Evolutionary conservation across 2,888 invertebrate genomes (phyloP).

Genomic region (Clivina fossor): DNA sequence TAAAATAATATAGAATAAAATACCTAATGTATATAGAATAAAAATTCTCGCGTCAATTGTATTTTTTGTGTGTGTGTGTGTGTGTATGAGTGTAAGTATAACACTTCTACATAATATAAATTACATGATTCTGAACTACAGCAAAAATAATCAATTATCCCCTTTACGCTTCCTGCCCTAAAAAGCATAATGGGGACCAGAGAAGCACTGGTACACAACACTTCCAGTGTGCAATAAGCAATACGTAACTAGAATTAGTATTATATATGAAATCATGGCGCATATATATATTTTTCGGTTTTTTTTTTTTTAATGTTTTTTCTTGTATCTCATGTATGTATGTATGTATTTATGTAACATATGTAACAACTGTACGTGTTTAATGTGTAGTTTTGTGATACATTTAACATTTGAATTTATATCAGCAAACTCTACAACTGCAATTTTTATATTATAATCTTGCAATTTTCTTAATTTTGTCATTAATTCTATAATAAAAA

Average conservation of each 20-base stretch:
- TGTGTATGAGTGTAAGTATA: conserved; percentile 7
- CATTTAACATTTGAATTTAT: too few species aligned
- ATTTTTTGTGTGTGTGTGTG: not conserved
- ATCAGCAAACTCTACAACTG: too few species aligned
- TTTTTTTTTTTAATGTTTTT: conserved; percentile 2
- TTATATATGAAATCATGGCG: conserved; percentile 52
- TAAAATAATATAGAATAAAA: not conserved
- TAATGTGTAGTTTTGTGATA: too few species aligned
- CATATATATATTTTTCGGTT: conserved; percentile 43
- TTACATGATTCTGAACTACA: conserved; percentile 52
- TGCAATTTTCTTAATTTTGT: too few species aligned
- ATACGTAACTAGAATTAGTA: conserved; percentile 52
- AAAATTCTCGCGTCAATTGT: not conserved
- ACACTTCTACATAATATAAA: conserved; percentile 30
- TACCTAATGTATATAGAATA: not conserved
- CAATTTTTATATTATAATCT: too few species aligned
- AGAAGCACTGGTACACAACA: conserved; percentile 43
- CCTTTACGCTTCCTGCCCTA: conserved; percentile 52
- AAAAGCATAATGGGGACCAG: conserved; percentile 50
- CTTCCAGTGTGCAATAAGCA: conserved; percentile 40
- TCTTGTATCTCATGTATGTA: too few species aligned
- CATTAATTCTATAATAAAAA: not conserved
- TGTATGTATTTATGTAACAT: too few species aligned
- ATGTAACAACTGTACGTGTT: too few species aligned
- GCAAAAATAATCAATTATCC: conserved; percentile 37